Evolutionary conservation across 2,888 invertebrate genomes (phyloP).

Genomic region (Trissolcus japonicus): DNA sequence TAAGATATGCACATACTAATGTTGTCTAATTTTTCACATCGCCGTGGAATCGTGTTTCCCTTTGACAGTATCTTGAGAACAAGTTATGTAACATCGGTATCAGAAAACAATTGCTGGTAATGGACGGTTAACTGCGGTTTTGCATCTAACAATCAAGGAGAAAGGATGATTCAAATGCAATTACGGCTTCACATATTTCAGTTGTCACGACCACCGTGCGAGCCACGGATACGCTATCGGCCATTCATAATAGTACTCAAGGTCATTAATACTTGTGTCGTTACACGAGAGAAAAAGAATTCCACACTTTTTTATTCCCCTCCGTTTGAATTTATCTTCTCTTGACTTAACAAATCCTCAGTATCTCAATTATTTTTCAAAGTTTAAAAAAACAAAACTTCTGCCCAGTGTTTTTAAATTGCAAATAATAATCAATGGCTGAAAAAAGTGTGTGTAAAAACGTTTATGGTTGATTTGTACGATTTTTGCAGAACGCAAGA

Average conservation of each 20-base stretch:
- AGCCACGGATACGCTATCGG: constrained; percentile 17
- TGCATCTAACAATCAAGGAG: constrained; percentile 24
- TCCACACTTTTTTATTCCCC: background rate
- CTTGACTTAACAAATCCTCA: background rate
- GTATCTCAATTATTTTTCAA: too few relatives aligned
- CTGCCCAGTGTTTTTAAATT: too few relatives aligned
- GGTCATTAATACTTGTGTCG: constrained; percentile 16
- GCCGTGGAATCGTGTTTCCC: constrained; percentile 5
- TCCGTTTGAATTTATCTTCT: constrained; percentile 3
- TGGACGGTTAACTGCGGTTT: constrained; percentile 17
- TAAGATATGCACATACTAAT: constrained; percentile 39
- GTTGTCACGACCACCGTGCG: constrained; percentile 35
- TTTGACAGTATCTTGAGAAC: constrained; percentile 20
- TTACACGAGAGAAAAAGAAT: background rate
- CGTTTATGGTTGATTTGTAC: constrained; percentile 4
- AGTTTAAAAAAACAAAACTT: too few relatives aligned
- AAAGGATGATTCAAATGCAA: constrained; percentile 30
- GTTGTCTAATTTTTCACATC: constrained; percentile 27
- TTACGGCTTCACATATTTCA: constrained; percentile 36
- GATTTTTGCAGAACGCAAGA: constrained; percentile 10
- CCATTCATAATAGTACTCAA: constrained; percentile 28
- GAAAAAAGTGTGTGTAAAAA: background rate
- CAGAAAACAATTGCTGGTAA: constrained; percentile 29
- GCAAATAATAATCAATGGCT: too few relatives aligned
- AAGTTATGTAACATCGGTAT: constrained; percentile 25